Percentiles rank a stretch among this genome's conserved stretches.
Conservation (phyloP, 1,140 invertebrate species). For the Proales similis region DNA sequence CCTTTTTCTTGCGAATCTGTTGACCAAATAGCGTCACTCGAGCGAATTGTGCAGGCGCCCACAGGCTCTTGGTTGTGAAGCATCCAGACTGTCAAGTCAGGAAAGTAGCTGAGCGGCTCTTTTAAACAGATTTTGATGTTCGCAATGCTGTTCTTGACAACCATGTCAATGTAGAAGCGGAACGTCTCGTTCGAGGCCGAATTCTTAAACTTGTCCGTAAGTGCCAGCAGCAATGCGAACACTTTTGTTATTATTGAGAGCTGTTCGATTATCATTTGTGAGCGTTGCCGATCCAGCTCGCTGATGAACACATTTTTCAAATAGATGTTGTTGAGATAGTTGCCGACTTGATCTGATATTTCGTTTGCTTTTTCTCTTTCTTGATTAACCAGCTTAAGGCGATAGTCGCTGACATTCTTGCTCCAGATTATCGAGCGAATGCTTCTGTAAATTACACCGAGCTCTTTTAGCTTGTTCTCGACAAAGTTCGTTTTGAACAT, state of each 20-base stretch:
- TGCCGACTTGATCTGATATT: neutral
- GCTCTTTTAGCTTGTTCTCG: neutral
- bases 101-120: conserved; percentile 35
- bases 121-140: conserved; percentile 21
- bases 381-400: neutral
- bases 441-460: neutral
- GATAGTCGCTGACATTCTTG: neutral
- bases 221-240: neutral
- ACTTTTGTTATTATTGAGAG: neutral
- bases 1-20: neutral
- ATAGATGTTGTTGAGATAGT: conserved; percentile 14
- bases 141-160: conserved; percentile 2
- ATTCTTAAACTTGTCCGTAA: neutral
- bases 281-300: neutral
- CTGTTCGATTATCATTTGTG: neutral
- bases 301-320: neutral
- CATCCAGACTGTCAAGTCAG: conserved; percentile 26
- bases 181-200: conserved; percentile 26
- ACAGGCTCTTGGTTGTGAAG: conserved; percentile 1
- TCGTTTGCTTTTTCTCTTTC: neutral
- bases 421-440: conserved; percentile 1
- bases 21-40: conserved; percentile 23
- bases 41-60: conserved; percentile 17
- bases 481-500: conserved; percentile 32
- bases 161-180: conserved; percentile 30